Evolutionary conservation across 2,797 vertebrate genomes (phyloP), one percentile per base, ranked within the genome.

Genomic region (Acanthopagrus latus): DNA sequence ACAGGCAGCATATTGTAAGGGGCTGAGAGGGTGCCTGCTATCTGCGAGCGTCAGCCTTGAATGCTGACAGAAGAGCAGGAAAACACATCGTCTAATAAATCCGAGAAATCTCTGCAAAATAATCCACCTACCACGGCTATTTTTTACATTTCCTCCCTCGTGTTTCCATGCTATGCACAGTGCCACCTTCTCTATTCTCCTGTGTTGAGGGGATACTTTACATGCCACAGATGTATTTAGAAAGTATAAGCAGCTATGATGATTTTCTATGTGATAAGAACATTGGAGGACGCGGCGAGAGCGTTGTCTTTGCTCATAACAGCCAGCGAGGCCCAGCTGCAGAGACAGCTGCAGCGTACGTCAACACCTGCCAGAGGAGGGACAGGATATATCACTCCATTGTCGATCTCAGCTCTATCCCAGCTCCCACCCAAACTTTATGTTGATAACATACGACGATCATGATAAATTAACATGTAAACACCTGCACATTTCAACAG

Each of bases 251-350:
- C 64, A 57, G 72, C 73, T 29, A 44, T 55, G 47, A 80, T 80
- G 82, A 90, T 83, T 89, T 76, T 63, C 52, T 51, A 29, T 63
- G 44, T 57, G 78, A 77, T 80, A 50, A 51, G 74, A 86, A 82
- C 67, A 57, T 57, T 47, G 44, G 55, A 81, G 72, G 64, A 78
- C 46, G 33, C 62, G 47, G 56, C 54, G 66, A 21, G 41, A 76
- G 64, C 56, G 76, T 77, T 74, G 71, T 88, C 69, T 88, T 76
- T 9, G 7, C 74, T 86, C 74, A 84, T 91, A 87, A 76, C 57
- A 78, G 79, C 64, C 73, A 58, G 58, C 58, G 12, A 52, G 76
- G 51, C 77, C 81, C 89, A 93, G 91, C 89, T 93, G 90, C 82
- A 80, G 50, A 69, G 78, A 79, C 90, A 92, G 88, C 87, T 91